A percentile compares a stretch with the other conserved stretches of the same genome.
phyloP scores from a whole-genome alignment of 2,888 invertebrate genomes.

The Eupithecia subfuscata region DNA sequence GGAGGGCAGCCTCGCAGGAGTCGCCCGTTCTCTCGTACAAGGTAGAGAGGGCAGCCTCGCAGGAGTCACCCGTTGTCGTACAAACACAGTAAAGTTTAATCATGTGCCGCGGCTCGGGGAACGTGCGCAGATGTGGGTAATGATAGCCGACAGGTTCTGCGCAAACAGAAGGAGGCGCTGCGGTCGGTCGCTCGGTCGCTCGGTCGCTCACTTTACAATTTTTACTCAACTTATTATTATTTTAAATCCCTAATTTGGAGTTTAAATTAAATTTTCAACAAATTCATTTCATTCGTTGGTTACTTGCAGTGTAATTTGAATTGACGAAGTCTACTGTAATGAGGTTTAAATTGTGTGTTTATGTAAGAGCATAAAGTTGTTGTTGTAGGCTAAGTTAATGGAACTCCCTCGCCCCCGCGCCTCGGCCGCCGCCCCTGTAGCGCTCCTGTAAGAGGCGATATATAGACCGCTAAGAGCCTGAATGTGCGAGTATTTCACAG shows the following conservation, averaged over 20 bases:
- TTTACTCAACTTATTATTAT: no score
- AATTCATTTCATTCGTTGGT: conserved; percentile 2
- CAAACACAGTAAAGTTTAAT: conserved; percentile 33
- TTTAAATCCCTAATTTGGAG: conserved; percentile 16
- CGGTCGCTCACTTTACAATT: no score
- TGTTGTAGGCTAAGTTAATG: not conserved
- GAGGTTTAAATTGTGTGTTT: conserved; percentile 2
- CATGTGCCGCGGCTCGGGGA: conserved; percentile 15
- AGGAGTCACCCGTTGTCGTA: not conserved
- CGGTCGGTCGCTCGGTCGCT: no score
- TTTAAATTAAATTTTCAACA: conserved; percentile 24
- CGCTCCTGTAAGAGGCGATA: not conserved
- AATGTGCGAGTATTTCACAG: not conserved
- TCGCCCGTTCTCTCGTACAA: conserved; percentile 6
- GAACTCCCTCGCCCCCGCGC: no score
- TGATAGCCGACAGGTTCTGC: conserved; percentile 6
- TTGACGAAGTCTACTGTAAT: not conserved
- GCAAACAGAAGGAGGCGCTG: not conserved
- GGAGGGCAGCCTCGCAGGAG: not conserved
- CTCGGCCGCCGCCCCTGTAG: not conserved
- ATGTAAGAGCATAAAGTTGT: not conserved
- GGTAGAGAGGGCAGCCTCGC: not conserved
- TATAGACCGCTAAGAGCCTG: not conserved
- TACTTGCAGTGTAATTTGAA: not conserved
- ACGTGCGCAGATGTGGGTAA: conserved; percentile 10